Base-by-base conservation (phyloP, 2,888 invertebrate genomes). In the Mesochorus sp. region DNA sequence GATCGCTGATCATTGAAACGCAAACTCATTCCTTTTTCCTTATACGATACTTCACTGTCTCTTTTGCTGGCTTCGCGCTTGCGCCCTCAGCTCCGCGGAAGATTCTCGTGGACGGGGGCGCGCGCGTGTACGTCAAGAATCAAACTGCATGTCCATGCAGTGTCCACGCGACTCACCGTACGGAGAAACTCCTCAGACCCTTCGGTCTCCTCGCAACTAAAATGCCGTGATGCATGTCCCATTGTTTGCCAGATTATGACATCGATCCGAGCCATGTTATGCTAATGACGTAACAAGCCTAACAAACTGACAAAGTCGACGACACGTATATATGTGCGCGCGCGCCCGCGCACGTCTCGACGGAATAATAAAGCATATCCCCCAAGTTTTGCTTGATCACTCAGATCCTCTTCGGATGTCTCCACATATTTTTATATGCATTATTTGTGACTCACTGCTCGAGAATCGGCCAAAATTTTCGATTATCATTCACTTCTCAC, bases 171-270 rank as follows among this genome's bases (percentile, higher is more conserved):
- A 66, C 73, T 74, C 59, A 47, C n/a, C 53, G 26, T 26, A 42
- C 42, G 31, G n/a, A 24, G 49, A 55, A 31, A n/a, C n/a, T n/a
- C n/a, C 26, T 21, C 31, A 62, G 49, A 70, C 68, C 64, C 72
- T 71, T 68, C 73, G 53, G n/a, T n/a, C 64, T 66, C 62, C 74
- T 70, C 49, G 26, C 76, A 55, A 73, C 72, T 71, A 73, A 77
- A 79, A 76, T 75, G 68, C n/a, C 79, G 80, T 83, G 84, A 84
- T 81, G 81, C 83, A 82, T 82, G 82, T 81, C 80, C 83, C 84
- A 84, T 84, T 84, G 84, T 84, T 84, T 77, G 80, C 80, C 81
- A 77, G 83, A 84, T 84, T 84, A 84, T 84, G 84, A 83, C 83
- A 81, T 84, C 80, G 82, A 68, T 78, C 76, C 78, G 73, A 72